A percentile compares a stretch with the other conserved stretches of the same genome.
phyloP scores from a whole-genome alignment of 2,113 vertebrate genomes.

The Ptychochromis oligacanthus region DNA sequence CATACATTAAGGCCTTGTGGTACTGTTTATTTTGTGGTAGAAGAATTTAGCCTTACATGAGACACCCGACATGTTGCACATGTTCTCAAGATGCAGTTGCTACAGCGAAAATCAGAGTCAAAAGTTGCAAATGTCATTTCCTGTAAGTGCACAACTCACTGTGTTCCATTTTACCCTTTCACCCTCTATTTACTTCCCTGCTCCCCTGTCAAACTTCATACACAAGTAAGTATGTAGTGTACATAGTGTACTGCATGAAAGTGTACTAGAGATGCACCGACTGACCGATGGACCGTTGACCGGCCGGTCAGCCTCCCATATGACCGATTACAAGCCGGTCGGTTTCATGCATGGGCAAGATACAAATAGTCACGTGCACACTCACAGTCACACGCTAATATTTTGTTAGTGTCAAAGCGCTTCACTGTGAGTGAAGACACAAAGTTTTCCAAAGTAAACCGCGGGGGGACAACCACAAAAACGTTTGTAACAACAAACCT shows the following conservation, averaged over 20 bases:
- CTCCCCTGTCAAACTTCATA: background rate
- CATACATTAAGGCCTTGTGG: background rate
- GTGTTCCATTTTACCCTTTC: rapidly evolving
- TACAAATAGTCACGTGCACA: too few species aligned
- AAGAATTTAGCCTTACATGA: background rate
- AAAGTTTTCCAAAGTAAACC: too few species aligned
- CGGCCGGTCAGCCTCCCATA: too few species aligned
- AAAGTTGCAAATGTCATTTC: rapidly evolving
- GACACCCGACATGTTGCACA: background rate
- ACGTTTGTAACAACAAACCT: too few species aligned
- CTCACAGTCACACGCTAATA: too few species aligned
- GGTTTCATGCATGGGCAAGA: too few species aligned
- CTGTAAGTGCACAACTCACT: rapidly evolving
- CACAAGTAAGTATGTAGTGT: background rate
- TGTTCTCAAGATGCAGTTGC: background rate
- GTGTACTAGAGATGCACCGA: too few species aligned
- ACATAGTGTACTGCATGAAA: rapidly evolving
- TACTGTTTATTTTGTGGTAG: background rate
- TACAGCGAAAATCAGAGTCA: rapidly evolving
- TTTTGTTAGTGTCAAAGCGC: too few species aligned
- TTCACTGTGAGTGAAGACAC: too few species aligned
- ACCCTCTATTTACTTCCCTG: background rate
- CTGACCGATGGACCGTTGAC: too few species aligned
- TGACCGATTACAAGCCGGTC: too few species aligned
- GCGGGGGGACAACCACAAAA: too few species aligned